A percentile compares a stretch with the other conserved stretches of the same genome.
Evolutionary conservation across 2,113 vertebrate species (phyloP).

Genomic region (Aramus guarauna): DNA sequence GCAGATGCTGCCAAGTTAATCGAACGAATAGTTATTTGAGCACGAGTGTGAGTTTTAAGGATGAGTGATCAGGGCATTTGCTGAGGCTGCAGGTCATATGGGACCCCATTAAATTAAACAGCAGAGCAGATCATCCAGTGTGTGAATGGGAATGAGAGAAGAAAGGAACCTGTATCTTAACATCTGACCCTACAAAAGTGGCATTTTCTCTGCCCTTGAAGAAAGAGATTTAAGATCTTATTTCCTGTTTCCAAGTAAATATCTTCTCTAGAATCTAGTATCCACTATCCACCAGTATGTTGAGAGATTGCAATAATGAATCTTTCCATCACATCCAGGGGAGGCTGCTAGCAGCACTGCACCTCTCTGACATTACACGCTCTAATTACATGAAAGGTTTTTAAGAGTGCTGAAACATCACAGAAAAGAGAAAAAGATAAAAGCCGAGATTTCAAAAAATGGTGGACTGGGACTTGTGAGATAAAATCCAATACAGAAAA

Average conservation of each 20-base stretch:
- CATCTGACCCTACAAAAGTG: neutral
- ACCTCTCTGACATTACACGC: neutral
- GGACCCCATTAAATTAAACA: neutral
- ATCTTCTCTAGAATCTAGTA: neutral
- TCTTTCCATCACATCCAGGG: neutral
- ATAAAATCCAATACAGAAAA: neutral
- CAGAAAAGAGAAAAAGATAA: neutral
- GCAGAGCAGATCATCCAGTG: neutral
- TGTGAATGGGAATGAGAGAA: neutral
- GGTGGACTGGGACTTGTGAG: neutral
- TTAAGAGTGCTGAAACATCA: neutral
- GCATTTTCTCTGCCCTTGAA: neutral
- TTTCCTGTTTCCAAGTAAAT: neutral
- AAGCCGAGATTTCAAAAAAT: neutral
- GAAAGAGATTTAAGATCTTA: neutral
- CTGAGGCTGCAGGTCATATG: neutral
- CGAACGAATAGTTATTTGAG: neutral
- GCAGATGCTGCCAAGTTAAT: conserved; percentile 11
- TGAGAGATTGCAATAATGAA: neutral
- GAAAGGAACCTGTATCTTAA: neutral
- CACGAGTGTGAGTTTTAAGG: neutral
- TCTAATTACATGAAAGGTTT: neutral
- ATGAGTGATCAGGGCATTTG: neutral
- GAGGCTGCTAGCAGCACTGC: neutral
- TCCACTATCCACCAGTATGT: neutral